These are phyloP conservation scores for Xylota sylvarum DNA, from an alignment of 2,888 invertebrate genomes.

Conservation along the genomic window DNA sequence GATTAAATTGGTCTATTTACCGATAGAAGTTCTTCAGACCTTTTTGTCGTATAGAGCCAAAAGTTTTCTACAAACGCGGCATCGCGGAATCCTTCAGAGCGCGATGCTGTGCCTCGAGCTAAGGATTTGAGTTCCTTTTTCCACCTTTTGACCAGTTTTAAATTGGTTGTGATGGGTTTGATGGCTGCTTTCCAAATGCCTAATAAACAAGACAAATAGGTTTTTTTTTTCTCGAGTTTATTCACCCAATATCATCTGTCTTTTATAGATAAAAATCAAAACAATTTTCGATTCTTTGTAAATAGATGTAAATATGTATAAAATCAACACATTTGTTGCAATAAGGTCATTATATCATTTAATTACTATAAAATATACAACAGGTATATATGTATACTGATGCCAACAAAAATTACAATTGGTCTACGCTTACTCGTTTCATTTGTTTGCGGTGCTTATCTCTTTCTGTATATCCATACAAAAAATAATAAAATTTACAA, in stretches of 20 bases:
- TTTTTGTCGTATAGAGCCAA: too few species aligned
- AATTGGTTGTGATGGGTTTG: too few species aligned
- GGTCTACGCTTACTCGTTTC: slow-evolving; percentile 32
- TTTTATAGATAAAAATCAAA: slow-evolving; percentile 43
- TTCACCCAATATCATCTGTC: slow-evolving; percentile 49
- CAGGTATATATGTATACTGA: slow-evolving; percentile 55
- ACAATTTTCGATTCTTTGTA: slow-evolving; percentile 55
- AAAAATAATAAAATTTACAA: slow-evolving; percentile 18
- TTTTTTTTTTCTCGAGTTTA: slow-evolving; percentile 47
- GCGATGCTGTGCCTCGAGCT: too few species aligned
- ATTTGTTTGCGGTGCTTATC: slow-evolving; percentile 22
- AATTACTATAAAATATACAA: slow-evolving; percentile 59
- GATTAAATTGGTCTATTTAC: too few species aligned
- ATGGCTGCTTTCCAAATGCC: background rate
- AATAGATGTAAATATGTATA: slow-evolving; percentile 68
- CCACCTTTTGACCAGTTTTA: too few species aligned
- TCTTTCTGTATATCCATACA: slow-evolving; percentile 7
- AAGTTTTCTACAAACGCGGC: too few species aligned
- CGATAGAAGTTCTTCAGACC: too few species aligned
- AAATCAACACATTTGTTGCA: slow-evolving; percentile 65
- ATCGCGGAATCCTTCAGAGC: too few species aligned
- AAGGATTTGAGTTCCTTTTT: too few species aligned
- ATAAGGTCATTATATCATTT: slow-evolving; percentile 55
- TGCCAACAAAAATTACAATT: slow-evolving; percentile 55
- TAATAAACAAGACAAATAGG: background rate